Evolutionary conservation across 1,140 invertebrate species (phyloP).

Genomic region (Vanessa atalanta): DNA sequence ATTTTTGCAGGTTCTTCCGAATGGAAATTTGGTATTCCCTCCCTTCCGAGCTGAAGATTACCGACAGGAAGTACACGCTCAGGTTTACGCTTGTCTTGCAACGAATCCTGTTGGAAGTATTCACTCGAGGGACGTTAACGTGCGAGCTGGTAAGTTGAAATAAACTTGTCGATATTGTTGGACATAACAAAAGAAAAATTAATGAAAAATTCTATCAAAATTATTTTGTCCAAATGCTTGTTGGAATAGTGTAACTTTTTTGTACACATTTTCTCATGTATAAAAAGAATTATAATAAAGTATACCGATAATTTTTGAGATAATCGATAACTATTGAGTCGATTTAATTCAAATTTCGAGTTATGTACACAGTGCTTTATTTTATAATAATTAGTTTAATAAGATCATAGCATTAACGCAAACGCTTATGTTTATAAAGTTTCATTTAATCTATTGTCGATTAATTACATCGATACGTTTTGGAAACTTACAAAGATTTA

Average conservation of each 20-base stretch:
- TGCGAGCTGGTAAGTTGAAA: slow-evolving; percentile 91
- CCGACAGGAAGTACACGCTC: slow-evolving; percentile 95
- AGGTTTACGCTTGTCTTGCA: slow-evolving; percentile 95
- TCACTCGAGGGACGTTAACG: slow-evolving; percentile 94
- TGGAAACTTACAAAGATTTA: too few species aligned
- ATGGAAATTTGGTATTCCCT: slow-evolving; percentile 96
- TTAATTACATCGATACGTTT: neutral
- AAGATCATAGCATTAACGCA: neutral
- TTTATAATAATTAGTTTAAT: neutral
- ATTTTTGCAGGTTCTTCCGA: slow-evolving; percentile 86
- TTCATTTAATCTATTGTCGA: neutral
- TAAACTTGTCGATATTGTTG: neutral
- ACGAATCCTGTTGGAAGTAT: slow-evolving; percentile 94
- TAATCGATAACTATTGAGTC: too few species aligned
- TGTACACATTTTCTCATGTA: too few species aligned
- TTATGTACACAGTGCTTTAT: too few species aligned
- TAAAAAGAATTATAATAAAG: too few species aligned
- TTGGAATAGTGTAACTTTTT: too few species aligned
- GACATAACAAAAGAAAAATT: too few species aligned
- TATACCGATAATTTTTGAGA: too few species aligned
- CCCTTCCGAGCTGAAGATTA: slow-evolving; percentile 96
- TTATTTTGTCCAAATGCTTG: too few species aligned
- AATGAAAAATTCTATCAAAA: too few species aligned
- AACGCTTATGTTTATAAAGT: neutral
- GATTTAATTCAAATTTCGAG: too few species aligned